Percentiles rank a stretch among this genome's conserved stretches.
Evolutionary conservation across 2,113 vertebrate species (phyloP).

Genomic region (Pionites leucogaster): DNA sequence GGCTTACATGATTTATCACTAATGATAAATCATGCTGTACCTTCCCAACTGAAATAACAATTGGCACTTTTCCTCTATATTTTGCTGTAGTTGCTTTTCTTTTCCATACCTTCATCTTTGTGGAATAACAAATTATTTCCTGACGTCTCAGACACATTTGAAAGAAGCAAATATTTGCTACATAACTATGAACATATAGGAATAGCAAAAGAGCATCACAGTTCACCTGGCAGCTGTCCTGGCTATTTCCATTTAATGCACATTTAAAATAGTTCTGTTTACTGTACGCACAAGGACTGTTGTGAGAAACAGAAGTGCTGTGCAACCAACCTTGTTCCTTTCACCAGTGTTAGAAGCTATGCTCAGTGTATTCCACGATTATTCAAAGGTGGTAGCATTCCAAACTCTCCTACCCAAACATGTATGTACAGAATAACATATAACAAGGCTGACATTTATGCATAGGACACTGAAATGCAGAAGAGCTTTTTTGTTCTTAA

Average conservation of each 20-base stretch:
- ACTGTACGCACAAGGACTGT: neutral
- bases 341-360: neutral
- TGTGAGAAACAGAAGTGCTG: neutral
- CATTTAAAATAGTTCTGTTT: neutral
- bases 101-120: neutral
- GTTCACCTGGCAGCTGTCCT: neutral
- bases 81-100: neutral
- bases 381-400: neutral
- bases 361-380: neutral
- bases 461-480: neutral
- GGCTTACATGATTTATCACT: neutral
- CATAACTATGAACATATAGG: neutral
- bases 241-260: neutral
- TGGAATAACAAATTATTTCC: neutral
- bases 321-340: neutral
- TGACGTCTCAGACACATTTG: neutral
- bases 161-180: neutral
- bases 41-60: neutral
- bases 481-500: neutral
- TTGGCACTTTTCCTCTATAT: neutral
- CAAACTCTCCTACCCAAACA: neutral
- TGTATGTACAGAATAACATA: neutral
- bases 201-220: neutral
- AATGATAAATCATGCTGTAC: neutral
- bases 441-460: constrained; percentile 21